phyloP scores from a whole-genome alignment of 2,888 invertebrate genomes.

The Tenodera sinensis region DNA sequence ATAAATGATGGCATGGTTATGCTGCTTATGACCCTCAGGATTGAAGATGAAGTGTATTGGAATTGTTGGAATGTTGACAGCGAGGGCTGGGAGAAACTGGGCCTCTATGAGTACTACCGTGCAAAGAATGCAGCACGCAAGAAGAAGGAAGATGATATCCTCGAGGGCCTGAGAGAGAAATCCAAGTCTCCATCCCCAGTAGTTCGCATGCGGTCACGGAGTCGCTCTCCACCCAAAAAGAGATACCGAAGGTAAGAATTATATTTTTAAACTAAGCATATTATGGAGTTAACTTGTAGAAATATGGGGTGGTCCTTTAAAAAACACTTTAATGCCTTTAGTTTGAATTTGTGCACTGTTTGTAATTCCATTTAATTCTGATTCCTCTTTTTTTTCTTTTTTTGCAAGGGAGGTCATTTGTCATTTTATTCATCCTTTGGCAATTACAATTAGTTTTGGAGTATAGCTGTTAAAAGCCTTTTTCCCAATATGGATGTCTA shows the following conservation, averaged over 20 bases:
- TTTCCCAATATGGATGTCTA: no score
- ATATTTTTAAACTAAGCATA: not conserved
- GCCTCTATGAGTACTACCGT: slow-evolving; percentile 95
- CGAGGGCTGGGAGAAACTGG: slow-evolving; percentile 98
- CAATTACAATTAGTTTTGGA: no score
- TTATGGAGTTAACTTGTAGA: not conserved
- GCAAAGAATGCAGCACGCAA: slow-evolving; percentile 89
- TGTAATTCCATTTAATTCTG: no score
- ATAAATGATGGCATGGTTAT: no score
- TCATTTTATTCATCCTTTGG: no score
- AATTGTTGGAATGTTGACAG: slow-evolving; percentile 38
- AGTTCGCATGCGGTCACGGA: slow-evolving; percentile 66
- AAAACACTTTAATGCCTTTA: not conserved
- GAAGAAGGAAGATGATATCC: slow-evolving; percentile 80
- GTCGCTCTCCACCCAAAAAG: slow-evolving; percentile 68
- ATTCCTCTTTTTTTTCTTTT: no score
- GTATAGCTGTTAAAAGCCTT: no score
- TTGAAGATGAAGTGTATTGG: not conserved
- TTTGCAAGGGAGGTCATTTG: no score
- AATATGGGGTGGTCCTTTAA: no score
- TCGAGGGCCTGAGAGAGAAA: slow-evolving; percentile 59
- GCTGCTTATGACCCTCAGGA: no score
- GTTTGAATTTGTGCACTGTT: no score
- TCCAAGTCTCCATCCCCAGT: slow-evolving; percentile 80
- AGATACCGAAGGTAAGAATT: slow-evolving; percentile 55